Percentiles rank a stretch among this genome's conserved stretches.
Conservation (phyloP, 1,140 invertebrate species). For the Drosophila serrata region DNA sequence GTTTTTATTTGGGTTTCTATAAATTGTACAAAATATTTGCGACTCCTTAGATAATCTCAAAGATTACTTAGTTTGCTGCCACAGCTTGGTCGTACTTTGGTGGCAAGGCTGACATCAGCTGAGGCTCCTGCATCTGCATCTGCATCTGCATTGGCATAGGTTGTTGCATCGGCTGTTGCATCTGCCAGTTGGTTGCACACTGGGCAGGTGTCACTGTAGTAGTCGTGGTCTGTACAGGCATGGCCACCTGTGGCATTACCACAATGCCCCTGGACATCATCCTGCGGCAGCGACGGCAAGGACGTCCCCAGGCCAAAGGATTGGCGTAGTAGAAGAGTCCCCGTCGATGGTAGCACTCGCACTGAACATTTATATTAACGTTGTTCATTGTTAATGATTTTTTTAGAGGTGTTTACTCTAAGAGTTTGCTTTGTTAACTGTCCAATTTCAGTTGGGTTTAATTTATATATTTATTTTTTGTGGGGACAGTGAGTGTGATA, state of each 20-base stretch:
- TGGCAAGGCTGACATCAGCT: slow-evolving; percentile 25
- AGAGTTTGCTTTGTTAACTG: slow-evolving; percentile 8
- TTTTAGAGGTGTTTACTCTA: not conserved
- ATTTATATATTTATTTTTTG: slow-evolving; percentile 15
- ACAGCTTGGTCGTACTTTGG: slow-evolving; percentile 50
- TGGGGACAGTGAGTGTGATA: slow-evolving; percentile 9
- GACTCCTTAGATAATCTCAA: not conserved
- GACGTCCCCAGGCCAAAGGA: slow-evolving; percentile 55
- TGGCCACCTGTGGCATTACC: slow-evolving; percentile 6
- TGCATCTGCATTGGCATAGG: not conserved
- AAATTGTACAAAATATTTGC: slow-evolving; percentile 11
- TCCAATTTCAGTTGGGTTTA: not conserved
- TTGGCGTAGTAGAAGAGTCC: slow-evolving; percentile 32
- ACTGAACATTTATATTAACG: slow-evolving; percentile 50
- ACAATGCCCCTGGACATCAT: slow-evolving; percentile 57
- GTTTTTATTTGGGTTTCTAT: slow-evolving; percentile 8
- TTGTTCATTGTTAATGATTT: slow-evolving; percentile 22
- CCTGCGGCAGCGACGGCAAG: slow-evolving; percentile 62
- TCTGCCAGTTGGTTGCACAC: slow-evolving; percentile 32
- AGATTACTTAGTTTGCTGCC: slow-evolving; percentile 29
- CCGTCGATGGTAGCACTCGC: slow-evolving; percentile 62
- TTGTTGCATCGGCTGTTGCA: slow-evolving; percentile 5
- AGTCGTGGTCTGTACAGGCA: slow-evolving; percentile 33
- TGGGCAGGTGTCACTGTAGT: slow-evolving; percentile 46
- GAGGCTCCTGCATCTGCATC: not conserved